These are phyloP conservation scores for Orbicella faveolata DNA, from an alignment of 64 coral and sea anemone species.

Conservation along the genomic window DNA sequence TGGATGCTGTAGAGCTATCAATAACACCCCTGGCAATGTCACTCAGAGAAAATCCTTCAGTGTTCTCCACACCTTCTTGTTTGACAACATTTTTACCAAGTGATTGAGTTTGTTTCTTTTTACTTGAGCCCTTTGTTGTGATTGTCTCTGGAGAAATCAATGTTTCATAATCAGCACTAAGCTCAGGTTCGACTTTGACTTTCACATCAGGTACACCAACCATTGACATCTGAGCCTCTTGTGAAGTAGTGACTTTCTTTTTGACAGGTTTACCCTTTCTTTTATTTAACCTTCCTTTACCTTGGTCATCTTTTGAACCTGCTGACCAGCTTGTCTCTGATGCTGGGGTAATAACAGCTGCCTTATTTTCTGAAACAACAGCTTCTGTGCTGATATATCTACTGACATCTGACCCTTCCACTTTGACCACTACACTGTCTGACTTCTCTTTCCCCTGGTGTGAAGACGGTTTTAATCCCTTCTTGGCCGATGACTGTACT, in stretches of 20 bases:
- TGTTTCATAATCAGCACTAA: not conserved
- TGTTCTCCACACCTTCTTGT: constrained; percentile 7
- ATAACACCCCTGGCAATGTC: not conserved
- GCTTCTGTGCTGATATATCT: not conserved
- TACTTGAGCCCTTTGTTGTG: not conserved
- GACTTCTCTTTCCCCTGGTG: not conserved
- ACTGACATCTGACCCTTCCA: not conserved
- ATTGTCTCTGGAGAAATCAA: not conserved
- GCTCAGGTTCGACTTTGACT: not conserved
- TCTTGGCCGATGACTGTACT: not conserved
- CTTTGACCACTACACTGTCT: not conserved
- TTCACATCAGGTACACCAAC: not conserved
- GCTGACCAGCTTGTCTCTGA: not conserved
- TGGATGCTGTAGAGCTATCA: not conserved
- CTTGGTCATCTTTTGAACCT: not conserved
- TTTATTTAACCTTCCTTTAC: not conserved
- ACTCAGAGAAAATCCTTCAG: not conserved
- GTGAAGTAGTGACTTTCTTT: not conserved
- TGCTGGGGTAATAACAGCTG: not conserved
- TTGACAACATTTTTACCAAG: not conserved
- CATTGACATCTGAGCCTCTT: not conserved
- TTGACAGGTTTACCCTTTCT: constrained; percentile 30
- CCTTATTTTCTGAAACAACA: too few species aligned
- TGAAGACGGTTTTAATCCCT: not conserved
- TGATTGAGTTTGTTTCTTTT: not conserved